Evolutionary conservation across 2,113 vertebrate genomes (phyloP).

Genomic region (Dromaius novaehollandiae): DNA sequence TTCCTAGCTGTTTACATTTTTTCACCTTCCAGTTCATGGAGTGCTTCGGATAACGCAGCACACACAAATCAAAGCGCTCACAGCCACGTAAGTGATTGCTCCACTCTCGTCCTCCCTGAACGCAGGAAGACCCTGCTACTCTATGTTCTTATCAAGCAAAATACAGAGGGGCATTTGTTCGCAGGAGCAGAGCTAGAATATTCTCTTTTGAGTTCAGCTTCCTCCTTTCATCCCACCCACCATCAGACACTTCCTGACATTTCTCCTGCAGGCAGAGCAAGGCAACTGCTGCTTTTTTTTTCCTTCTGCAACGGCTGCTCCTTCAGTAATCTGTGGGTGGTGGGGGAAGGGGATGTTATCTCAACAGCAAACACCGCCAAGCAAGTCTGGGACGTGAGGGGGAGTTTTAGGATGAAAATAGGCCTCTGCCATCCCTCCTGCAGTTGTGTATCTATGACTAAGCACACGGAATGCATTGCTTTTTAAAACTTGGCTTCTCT

Average conservation of each 20-base stretch:
- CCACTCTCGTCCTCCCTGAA: background rate
- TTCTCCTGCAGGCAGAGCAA: slow-evolving; percentile 59
- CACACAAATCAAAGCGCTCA: background rate
- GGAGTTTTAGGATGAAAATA: slow-evolving; percentile 59
- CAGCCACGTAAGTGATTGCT: background rate
- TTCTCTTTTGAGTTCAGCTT: slow-evolving; percentile 57
- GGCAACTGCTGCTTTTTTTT: slow-evolving; percentile 25
- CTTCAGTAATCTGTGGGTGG: slow-evolving; percentile 34
- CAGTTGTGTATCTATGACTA: background rate
- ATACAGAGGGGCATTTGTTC: slow-evolving; percentile 37
- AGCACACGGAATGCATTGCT: background rate
- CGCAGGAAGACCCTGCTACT: background rate
- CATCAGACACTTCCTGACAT: slow-evolving; percentile 61
- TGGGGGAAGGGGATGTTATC: slow-evolving; percentile 60
- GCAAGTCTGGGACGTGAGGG: slow-evolving; percentile 38
- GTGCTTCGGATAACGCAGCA: background rate
- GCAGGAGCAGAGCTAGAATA: slow-evolving; percentile 34
- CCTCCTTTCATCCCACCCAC: slow-evolving; percentile 68
- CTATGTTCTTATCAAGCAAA: slow-evolving; percentile 20
- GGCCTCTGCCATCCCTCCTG: slow-evolving; percentile 37
- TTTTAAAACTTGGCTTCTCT: slow-evolving; percentile 30
- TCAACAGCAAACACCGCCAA: slow-evolving; percentile 47
- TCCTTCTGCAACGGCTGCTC: slow-evolving; percentile 30
- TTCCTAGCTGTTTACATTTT: background rate
- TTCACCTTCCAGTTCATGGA: background rate